These are phyloP conservation scores for Scaptomyza caliginosa DNA, from an alignment of 2,888 invertebrate species.

Conservation along the genomic window DNA sequence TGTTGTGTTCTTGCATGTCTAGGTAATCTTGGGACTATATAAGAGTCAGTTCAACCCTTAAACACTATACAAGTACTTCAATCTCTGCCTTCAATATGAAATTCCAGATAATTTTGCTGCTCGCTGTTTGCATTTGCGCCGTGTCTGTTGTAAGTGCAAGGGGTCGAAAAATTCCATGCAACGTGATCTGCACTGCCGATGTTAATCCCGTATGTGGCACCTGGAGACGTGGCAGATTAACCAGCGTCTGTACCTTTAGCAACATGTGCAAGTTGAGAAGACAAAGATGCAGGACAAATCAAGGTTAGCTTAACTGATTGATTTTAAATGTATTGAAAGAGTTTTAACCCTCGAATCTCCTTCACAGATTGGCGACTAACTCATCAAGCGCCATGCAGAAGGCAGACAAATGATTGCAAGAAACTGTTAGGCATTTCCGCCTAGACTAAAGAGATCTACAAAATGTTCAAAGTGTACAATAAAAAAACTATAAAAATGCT, in stretches of 20 bases:
- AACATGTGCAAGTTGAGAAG: conserved; percentile 25
- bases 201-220: conserved; percentile 29
- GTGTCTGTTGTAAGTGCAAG: not conserved
- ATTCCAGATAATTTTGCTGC: not conserved
- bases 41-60: not conserved
- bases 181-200: not conserved
- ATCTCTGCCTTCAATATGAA: conserved; percentile 23
- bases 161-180: not conserved
- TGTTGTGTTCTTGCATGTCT: not conserved
- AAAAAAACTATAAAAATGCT: not conserved
- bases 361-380: conserved; percentile 10
- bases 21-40: conserved; percentile 20
- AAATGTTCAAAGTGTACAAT: not conserved
- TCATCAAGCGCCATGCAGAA: not conserved
- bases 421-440: not conserved
- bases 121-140: not conserved
- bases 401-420: not conserved
- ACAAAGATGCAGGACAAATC: not conserved
- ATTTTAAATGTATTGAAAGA: not conserved
- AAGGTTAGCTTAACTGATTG: conserved; percentile 11
- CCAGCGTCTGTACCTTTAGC: conserved; percentile 28
- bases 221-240: not conserved
- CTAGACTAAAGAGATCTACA: not conserved
- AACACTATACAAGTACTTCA: not conserved
- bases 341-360: too few species aligned